Percentiles rank a stretch among this genome's conserved stretches.
phyloP scores from a whole-genome alignment of 2,113 vertebrate genomes.

The Pyxicephalus adspersus region DNA sequence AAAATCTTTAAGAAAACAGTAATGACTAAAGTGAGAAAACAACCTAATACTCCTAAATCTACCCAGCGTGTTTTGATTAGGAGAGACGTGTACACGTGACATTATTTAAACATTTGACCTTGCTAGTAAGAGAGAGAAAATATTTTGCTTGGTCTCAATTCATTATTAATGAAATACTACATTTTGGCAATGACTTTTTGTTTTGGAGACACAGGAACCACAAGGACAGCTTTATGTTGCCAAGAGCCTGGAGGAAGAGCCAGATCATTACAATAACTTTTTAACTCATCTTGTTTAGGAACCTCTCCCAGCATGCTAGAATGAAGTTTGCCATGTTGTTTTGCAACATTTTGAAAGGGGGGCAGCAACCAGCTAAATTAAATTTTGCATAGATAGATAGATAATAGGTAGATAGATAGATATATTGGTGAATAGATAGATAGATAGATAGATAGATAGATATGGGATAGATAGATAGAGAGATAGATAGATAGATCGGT shows the following conservation, averaged over 20 bases:
- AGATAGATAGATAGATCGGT: too few relatives aligned
- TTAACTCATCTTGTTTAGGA: conserved; percentile 26
- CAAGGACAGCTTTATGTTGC: conserved; percentile 25
- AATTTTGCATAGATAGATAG: too few relatives aligned
- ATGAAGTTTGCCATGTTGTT: too few relatives aligned
- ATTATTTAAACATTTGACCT: conserved; percentile 33
- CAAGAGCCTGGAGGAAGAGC: conserved; percentile 27
- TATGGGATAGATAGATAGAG: too few relatives aligned
- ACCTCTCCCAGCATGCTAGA: background rate
- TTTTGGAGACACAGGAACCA: conserved; percentile 27
- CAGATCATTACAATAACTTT: conserved; percentile 7
- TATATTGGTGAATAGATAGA: too few relatives aligned
- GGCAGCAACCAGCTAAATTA: too few relatives aligned
- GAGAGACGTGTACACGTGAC: background rate
- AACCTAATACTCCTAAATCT: too few relatives aligned
- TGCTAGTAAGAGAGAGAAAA: conserved; percentile 33
- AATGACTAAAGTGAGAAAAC: too few relatives aligned
- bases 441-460: too few relatives aligned
- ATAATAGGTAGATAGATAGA: too few relatives aligned
- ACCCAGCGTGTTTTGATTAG: background rate
- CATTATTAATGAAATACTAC: conserved; percentile 46
- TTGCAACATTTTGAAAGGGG: too few relatives aligned
- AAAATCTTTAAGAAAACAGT: too few relatives aligned
- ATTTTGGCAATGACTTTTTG: conserved; percentile 38
- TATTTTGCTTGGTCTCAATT: conserved; percentile 24